Conservation (phyloP, 2,888 invertebrate species). For the Limnephilus marmoratus region DNA sequence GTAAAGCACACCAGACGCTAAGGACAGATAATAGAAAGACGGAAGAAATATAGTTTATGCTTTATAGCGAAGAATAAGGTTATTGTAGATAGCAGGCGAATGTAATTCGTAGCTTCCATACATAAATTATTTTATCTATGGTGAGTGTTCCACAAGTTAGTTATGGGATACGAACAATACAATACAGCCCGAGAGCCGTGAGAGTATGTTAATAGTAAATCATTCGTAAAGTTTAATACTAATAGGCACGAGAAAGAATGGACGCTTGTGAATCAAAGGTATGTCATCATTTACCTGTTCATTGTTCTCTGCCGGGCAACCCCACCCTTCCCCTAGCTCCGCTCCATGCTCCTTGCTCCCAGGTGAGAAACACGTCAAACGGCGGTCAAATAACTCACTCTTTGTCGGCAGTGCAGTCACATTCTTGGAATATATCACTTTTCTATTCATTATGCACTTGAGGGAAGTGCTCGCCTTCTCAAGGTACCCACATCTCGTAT, state of each 20-base stretch:
- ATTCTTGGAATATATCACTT: not conserved
- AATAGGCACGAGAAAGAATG: slow-evolving; percentile 48
- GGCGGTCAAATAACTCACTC: not conserved
- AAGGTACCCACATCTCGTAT: not conserved
- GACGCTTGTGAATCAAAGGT: not conserved
- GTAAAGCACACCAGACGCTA: too few species aligned
- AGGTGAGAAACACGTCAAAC: slow-evolving; percentile 22
- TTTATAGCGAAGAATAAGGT: not conserved
- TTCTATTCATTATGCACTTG: not conserved
- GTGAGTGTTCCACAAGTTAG: slow-evolving; percentile 20
- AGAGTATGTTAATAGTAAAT: slow-evolving; percentile 53
- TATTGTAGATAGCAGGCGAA: slow-evolving; percentile 3
- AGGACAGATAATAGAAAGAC: not conserved
- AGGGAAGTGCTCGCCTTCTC: not conserved
- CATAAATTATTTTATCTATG: not conserved
- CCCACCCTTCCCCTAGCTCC: not conserved
- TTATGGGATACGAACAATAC: slow-evolving; percentile 45
- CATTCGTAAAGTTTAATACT: slow-evolving; percentile 23
- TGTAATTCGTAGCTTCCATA: slow-evolving; percentile 20
- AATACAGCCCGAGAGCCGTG: slow-evolving; percentile 44
- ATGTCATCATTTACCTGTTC: slow-evolving; percentile 46
- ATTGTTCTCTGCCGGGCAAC: slow-evolving; percentile 20
- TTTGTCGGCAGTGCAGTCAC: not conserved
- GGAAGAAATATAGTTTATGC: not conserved
- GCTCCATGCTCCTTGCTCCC: not conserved